Evolutionary conservation across 2,113 vertebrate genomes (phyloP).

Genomic region (Haliaeetus leucogaster): DNA sequence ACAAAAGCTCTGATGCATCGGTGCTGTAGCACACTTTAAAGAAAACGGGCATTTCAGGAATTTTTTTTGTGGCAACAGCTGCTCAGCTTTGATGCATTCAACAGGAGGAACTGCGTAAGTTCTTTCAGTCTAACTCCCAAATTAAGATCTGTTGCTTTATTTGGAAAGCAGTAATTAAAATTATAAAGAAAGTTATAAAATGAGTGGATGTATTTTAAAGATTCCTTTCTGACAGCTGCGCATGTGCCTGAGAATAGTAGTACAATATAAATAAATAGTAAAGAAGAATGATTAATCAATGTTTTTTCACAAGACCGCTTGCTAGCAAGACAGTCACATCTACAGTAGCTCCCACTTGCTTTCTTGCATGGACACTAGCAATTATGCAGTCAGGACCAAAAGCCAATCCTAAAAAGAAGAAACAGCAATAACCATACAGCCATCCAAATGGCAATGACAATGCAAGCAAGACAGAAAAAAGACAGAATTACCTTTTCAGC

Average conservation of each 20-base stretch:
- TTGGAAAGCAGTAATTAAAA: not conserved
- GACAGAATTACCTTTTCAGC: not conserved
- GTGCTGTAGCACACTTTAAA: not conserved
- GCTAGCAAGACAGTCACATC: not conserved
- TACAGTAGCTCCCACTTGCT: not conserved
- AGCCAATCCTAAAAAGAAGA: not conserved
- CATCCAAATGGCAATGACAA: fast-evolving
- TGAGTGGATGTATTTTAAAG: not conserved
- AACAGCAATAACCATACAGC: not conserved
- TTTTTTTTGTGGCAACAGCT: not conserved
- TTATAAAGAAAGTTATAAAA: not conserved
- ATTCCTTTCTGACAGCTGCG: not conserved
- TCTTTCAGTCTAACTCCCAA: not conserved
- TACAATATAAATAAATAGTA: not conserved
- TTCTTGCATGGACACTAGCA: not conserved
- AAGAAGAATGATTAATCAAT: not conserved
- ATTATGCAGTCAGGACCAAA: not conserved
- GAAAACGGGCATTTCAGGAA: not conserved
- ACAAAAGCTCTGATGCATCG: not conserved
- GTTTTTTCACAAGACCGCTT: not conserved
- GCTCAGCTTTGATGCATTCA: not conserved
- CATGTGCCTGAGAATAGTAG: not conserved
- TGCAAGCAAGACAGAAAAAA: not conserved
- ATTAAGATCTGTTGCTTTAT: not conserved
- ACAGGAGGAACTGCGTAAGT: not conserved